Conservation (phyloP, 92 coral and sea anemone genomes). For the Heliopora coerulea region DNA sequence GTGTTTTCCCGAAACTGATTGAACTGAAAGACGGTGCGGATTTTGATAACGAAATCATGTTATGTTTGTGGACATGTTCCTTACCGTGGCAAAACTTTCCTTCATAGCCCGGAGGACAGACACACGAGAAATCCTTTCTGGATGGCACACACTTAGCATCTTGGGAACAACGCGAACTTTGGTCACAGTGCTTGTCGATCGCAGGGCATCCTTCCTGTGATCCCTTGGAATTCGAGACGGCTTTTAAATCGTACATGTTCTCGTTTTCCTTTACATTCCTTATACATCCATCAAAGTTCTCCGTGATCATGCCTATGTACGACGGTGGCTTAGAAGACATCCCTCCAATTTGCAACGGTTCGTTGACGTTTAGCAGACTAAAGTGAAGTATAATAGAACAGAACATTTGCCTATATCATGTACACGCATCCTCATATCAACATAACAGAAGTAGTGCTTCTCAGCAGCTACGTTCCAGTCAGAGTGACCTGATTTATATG, state of each 20-base stretch:
- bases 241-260: conserved; percentile 68
- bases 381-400: background rate
- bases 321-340: conserved; percentile 56
- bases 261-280: conserved; percentile 80
- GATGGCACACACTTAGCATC: conserved; percentile 72
- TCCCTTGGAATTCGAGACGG: conserved; percentile 57
- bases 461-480: too few species aligned
- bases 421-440: too few species aligned
- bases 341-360: conserved; percentile 90
- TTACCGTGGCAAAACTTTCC: conserved; percentile 3
- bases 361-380: conserved; percentile 72
- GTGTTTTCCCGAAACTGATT: too few species aligned
- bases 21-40: too few species aligned
- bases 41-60: too few species aligned
- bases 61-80: too few species aligned
- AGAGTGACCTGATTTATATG: too few species aligned
- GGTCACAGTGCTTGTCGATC: conserved; percentile 75
- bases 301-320: conserved; percentile 59
- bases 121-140: conserved; percentile 72
- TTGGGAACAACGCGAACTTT: conserved; percentile 62
- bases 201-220: conserved; percentile 78
- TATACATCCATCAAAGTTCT: conserved; percentile 78
- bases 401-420: too few species aligned
- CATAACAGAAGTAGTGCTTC: too few species aligned
- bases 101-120: conserved; percentile 65